Evolutionary conservation across 1,140 invertebrate species (phyloP).

Genomic region (Drosophila gunungcola): DNA sequence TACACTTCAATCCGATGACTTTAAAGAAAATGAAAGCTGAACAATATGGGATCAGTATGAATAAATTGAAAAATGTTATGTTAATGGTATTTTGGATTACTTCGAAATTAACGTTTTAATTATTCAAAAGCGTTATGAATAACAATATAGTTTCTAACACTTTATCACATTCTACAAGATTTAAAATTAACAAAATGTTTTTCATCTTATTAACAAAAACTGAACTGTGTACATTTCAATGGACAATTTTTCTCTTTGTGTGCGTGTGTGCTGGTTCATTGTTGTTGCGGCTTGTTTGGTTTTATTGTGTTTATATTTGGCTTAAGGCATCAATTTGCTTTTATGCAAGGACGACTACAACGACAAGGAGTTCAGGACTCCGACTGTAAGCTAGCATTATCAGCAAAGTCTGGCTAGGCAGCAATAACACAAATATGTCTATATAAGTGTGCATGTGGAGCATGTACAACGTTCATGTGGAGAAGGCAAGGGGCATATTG

Average conservation of each 20-base stretch:
- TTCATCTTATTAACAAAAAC: neutral
- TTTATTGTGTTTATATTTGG: slow-evolving; percentile 83
- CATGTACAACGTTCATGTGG: slow-evolving; percentile 24
- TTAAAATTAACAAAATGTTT: too few relatives aligned
- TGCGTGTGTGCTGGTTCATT: slow-evolving; percentile 54
- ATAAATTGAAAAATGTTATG: too few relatives aligned
- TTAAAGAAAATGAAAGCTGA: too few relatives aligned
- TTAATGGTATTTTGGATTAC: too few relatives aligned
- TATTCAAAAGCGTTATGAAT: too few relatives aligned
- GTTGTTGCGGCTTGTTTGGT: slow-evolving; percentile 78
- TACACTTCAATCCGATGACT: too few relatives aligned
- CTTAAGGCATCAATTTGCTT: slow-evolving; percentile 81
- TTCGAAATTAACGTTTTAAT: too few relatives aligned
- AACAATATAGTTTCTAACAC: too few relatives aligned
- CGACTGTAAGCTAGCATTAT: slow-evolving; percentile 66
- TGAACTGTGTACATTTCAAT: neutral
- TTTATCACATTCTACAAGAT: too few relatives aligned
- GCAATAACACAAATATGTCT: slow-evolving; percentile 78
- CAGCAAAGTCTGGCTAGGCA: slow-evolving; percentile 63
- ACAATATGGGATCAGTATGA: too few relatives aligned
- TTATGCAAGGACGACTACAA: slow-evolving; percentile 56
- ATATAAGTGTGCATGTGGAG: slow-evolving; percentile 23
- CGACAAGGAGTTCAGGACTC: slow-evolving; percentile 42
- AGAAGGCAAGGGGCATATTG: slow-evolving; percentile 10
- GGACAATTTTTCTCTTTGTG: slow-evolving; percentile 17